These are phyloP conservation scores for Cinclus cinclus DNA, from an alignment of 2,113 vertebrate species.

Conservation along the genomic window DNA sequence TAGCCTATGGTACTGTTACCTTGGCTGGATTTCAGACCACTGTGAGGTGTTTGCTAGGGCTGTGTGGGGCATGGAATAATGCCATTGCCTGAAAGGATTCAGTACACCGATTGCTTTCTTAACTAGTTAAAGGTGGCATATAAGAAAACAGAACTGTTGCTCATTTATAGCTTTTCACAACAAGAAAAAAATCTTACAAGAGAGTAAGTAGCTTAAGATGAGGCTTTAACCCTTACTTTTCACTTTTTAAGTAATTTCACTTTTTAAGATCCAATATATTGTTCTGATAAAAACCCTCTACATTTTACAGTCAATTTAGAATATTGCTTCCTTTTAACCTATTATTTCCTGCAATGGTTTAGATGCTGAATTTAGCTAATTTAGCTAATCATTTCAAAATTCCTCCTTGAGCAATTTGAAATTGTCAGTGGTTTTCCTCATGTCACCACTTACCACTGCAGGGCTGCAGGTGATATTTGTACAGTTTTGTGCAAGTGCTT, in stretches of 20 bases:
- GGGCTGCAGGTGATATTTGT: background rate
- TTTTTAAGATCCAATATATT: background rate
- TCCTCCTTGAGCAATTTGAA: background rate
- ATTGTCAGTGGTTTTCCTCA: background rate
- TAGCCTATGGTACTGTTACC: background rate
- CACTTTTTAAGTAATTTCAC: background rate
- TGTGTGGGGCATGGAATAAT: background rate
- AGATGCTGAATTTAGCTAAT: background rate
- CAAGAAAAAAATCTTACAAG: background rate
- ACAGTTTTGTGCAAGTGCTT: background rate
- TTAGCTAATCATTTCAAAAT: background rate
- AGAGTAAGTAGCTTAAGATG: background rate
- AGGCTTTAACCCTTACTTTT: background rate
- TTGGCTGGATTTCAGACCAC: conserved; percentile 18
- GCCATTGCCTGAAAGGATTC: background rate
- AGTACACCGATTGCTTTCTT: background rate
- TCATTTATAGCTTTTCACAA: background rate
- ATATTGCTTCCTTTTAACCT: background rate
- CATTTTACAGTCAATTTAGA: background rate
- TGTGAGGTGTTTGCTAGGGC: background rate
- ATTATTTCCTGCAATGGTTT: background rate
- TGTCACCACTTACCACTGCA: background rate
- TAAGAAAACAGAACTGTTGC: background rate
- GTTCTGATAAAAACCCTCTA: background rate
- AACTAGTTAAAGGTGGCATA: background rate